phyloP scores from a whole-genome alignment of 2,797 vertebrate species.

The Muraenolepis orangiensis region DNA sequence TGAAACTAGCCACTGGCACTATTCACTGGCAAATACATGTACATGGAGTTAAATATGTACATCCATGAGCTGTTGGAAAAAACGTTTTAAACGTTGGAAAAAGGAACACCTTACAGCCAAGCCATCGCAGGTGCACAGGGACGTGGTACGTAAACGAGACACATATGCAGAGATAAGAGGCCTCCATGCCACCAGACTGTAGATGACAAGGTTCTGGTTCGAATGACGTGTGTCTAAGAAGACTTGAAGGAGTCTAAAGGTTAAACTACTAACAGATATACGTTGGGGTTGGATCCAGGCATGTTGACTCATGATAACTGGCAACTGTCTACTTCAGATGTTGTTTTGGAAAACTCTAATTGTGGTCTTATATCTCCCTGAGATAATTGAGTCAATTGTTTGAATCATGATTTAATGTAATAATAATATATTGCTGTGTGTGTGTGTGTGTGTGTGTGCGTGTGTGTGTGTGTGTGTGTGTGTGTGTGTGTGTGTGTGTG shows the following conservation, averaged over 20 bases:
- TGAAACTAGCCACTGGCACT: background rate
- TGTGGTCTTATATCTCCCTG: background rate
- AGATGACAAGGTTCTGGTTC: background rate
- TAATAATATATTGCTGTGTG: background rate
- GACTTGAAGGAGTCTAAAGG: background rate
- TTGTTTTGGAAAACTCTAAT: background rate
- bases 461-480: constrained; percentile 7
- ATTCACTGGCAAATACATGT: background rate
- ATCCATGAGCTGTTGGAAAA: background rate
- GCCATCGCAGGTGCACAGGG: background rate
- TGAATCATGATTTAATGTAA: background rate
- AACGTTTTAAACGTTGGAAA: background rate
- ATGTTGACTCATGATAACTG: background rate
- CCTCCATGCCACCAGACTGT: background rate
- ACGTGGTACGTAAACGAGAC: background rate
- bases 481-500: constrained; percentile 21
- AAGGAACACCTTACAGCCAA: background rate
- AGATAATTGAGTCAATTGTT: background rate
- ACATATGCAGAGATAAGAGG: background rate
- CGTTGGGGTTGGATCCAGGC: background rate
- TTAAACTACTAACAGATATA: background rate
- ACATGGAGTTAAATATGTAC: background rate
- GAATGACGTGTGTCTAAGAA: background rate
- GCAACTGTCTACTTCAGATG: background rate
- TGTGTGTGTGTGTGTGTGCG: background rate